A percentile compares a stretch with the other conserved stretches of the same genome.
phyloP scores from a whole-genome alignment of 2,888 invertebrate genomes.

The Rambutsinella grinnellia region DNA sequence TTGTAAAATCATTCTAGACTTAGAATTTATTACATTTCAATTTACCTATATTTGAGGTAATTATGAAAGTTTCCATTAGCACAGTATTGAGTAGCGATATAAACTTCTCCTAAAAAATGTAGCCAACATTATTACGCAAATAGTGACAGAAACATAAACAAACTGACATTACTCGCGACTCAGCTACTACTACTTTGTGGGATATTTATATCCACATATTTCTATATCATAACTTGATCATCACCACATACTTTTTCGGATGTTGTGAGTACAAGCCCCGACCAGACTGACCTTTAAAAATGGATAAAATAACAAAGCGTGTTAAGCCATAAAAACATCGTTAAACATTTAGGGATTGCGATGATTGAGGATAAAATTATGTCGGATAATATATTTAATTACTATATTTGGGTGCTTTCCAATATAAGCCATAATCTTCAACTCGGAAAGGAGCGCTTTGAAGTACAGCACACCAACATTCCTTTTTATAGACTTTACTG shows the following conservation, averaged over 20 bases:
- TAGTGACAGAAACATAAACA: conserved; percentile 21
- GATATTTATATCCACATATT: neutral
- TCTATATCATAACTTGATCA: neutral
- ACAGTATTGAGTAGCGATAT: conserved; percentile 57
- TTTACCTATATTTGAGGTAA: too few relatives aligned
- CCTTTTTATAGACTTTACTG: conserved; percentile 55
- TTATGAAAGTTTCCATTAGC: conserved; percentile 56
- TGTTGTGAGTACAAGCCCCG: conserved; percentile 62
- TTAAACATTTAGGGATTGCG: neutral
- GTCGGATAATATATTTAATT: too few relatives aligned
- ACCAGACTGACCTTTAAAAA: conserved; percentile 54
- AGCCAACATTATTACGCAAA: conserved; percentile 31
- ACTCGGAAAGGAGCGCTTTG: conserved; percentile 57
- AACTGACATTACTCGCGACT: conserved; percentile 16
- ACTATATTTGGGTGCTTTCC: conserved; percentile 59
- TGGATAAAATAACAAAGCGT: conserved; percentile 4
- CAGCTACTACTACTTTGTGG: conserved; percentile 38
- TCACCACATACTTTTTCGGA: conserved; percentile 52
- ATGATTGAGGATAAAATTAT: neutral
- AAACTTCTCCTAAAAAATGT: conserved; percentile 53
- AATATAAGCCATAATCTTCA: conserved; percentile 61
- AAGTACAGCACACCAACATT: conserved; percentile 59
- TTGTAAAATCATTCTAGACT: too few relatives aligned
- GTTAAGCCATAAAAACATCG: neutral
- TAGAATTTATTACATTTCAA: too few relatives aligned